Evolutionary conservation across 2,113 vertebrate species (phyloP), one percentile per base, ranked within the genome.

Genomic region (Eubucco bourcierii): DNA sequence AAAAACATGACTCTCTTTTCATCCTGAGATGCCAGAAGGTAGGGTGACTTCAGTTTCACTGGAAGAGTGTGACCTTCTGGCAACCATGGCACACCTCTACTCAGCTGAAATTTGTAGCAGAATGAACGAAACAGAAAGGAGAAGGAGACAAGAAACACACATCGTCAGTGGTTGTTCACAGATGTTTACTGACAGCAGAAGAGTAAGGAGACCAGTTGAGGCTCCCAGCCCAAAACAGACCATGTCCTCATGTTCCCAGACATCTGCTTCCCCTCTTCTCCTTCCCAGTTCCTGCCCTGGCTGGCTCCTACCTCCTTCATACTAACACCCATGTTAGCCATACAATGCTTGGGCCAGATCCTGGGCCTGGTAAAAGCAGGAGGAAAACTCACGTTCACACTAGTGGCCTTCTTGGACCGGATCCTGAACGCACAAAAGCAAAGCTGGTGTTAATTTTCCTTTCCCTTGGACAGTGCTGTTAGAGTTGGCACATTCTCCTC

Each of bases 391-490:
- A 50, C 82, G 55, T 72, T 81, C 20, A 20, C 19, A 83, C 59
- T 47, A 76, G 82, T 55, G 82, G 63, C 44, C 73, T 78, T 81
- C 70, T 90, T 96, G 96, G 94, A 80, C 41, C 0, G 1, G 18
- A 55, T 94, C 77, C 90, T 86, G 87, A 86, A 63, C 24, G 65
- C 73, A 94, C 72, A 80, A 94, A 91, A 94, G 91, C 41, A 80
- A 87, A 94, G 92, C 70, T 84, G 80, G 82, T 95, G 93, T 84
- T 94, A 94, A 95, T 94, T 90, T 96, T 88, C 77, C 73, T 63
- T 94, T 93, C 76, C 76, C 46, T 94, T 2, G 17, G 85, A 95
- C 94, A 95, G 67, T 46, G 47, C 61, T 91, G 66, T 75, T 94
- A 87, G 72, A 95, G 67, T 63, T 96, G 94, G 94, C 96, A 94